Evolutionary conservation across 2,113 vertebrate species (phyloP).

Genomic region (Tursiops truncatus): DNA sequence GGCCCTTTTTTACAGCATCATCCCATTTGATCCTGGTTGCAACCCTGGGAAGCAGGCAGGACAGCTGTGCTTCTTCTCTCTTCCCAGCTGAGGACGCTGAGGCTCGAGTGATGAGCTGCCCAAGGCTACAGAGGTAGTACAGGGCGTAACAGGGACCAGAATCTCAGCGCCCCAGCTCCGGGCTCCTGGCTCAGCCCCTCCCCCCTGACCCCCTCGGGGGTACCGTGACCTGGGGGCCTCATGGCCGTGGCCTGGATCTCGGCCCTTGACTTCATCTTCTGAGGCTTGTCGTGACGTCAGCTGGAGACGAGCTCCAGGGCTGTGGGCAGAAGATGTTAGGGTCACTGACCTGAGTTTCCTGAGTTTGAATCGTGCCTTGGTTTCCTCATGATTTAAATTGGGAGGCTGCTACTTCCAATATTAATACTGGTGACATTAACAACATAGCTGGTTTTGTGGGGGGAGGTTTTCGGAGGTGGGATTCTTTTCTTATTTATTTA

Average conservation of each 20-base stretch:
- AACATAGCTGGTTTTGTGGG: neutral
- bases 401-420: neutral
- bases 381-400: neutral
- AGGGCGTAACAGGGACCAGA: too few relatives aligned
- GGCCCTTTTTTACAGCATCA: neutral
- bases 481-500: neutral
- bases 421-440: neutral
- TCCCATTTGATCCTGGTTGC: neutral
- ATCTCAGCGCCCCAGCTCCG: neutral
- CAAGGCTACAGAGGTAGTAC: neutral
- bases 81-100: neutral
- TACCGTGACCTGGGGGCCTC: rapidly evolving
- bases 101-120: neutral
- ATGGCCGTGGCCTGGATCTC: too few relatives aligned
- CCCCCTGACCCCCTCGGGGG: rapidly evolving
- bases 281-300: neutral
- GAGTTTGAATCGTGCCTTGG: neutral
- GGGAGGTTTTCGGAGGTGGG: too few relatives aligned
- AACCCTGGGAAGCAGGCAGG: neutral
- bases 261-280: neutral
- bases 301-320: neutral
- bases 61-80: too few relatives aligned
- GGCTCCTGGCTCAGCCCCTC: neutral
- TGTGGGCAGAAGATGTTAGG: neutral
- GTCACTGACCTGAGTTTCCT: neutral